Evolutionary conservation across 2,797 vertebrate species (phyloP).

Genomic region (Parotocinclus haroldoi): DNA sequence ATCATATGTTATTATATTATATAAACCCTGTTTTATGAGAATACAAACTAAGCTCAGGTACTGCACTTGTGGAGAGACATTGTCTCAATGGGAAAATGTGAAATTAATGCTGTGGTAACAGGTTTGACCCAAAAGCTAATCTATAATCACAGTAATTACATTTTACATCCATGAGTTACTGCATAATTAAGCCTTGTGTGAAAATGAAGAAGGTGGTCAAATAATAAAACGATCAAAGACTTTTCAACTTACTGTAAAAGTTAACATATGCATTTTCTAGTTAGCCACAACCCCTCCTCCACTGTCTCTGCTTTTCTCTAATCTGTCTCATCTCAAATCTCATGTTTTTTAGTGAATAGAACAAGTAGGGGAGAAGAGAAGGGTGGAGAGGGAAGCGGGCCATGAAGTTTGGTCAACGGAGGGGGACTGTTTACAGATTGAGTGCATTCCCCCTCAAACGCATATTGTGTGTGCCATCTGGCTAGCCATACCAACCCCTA

Average conservation of each 20-base stretch:
- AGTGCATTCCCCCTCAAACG: not conserved
- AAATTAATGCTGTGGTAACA: too few relatives aligned
- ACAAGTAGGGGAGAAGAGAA: not conserved
- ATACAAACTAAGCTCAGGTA: too few relatives aligned
- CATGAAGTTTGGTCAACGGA: constrained; percentile 1
- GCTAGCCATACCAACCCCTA: not conserved
- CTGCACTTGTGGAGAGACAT: too few relatives aligned
- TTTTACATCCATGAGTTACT: too few relatives aligned
- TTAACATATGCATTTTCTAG: not conserved
- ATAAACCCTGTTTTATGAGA: too few relatives aligned
- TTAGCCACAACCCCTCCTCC: not conserved
- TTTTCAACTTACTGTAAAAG: constrained; percentile 1
- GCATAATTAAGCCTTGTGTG: too few relatives aligned
- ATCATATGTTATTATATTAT: too few relatives aligned
- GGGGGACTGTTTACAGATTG: constrained; percentile 14
- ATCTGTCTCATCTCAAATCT: not conserved
- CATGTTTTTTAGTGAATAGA: not conserved
- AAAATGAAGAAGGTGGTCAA: too few relatives aligned
- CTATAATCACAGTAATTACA: too few relatives aligned
- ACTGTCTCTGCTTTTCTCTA: not conserved
- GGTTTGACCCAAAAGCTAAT: too few relatives aligned
- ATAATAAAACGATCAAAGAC: not conserved
- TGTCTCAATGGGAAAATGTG: too few relatives aligned
- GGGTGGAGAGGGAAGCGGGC: not conserved
- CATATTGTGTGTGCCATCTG: constrained; percentile 15